These are phyloP conservation scores for Coenobita brevimanus DNA, from an alignment of 1,140 invertebrate species.

Conservation along the genomic window DNA sequence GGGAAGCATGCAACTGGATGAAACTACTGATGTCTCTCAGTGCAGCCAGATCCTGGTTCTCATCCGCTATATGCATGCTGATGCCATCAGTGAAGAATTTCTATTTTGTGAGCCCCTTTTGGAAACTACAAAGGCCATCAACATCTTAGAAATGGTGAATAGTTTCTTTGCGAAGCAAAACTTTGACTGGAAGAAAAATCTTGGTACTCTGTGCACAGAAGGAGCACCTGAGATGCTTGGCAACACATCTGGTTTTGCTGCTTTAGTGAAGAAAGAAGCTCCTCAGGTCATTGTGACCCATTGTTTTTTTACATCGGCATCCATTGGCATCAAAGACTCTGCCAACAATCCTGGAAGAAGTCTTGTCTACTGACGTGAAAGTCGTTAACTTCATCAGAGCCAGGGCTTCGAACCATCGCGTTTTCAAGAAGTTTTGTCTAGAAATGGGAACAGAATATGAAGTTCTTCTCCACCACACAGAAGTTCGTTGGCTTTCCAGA, in stretches of 20 bases:
- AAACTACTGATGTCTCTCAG: conserved; percentile 2
- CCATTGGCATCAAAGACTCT: conserved; percentile 6
- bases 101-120: conserved; percentile 27
- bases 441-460: conserved; percentile 22
- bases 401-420: conserved; percentile 20
- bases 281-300: conserved; percentile 20
- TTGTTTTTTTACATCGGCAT: conserved; percentile 15
- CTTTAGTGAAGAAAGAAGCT: conserved; percentile 31
- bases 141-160: conserved; percentile 33
- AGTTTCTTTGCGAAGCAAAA: conserved; percentile 37
- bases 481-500: too few species aligned
- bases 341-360: conserved; percentile 5
- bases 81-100: not conserved
- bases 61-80: too few species aligned
- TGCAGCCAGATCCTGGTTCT: too few species aligned
- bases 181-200: conserved; percentile 24
- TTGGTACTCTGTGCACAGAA: conserved; percentile 28
- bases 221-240: conserved; percentile 18
- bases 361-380: conserved; percentile 21
- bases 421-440: conserved; percentile 1
- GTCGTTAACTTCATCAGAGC: conserved; percentile 22
- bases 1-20: not conserved
- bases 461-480: too few species aligned
- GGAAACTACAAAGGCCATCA: conserved; percentile 31
- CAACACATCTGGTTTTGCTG: conserved; percentile 21